These are phyloP conservation scores for Sciurus niger DNA, from an alignment of 2,113 vertebrate species.

Conservation along the genomic window DNA sequence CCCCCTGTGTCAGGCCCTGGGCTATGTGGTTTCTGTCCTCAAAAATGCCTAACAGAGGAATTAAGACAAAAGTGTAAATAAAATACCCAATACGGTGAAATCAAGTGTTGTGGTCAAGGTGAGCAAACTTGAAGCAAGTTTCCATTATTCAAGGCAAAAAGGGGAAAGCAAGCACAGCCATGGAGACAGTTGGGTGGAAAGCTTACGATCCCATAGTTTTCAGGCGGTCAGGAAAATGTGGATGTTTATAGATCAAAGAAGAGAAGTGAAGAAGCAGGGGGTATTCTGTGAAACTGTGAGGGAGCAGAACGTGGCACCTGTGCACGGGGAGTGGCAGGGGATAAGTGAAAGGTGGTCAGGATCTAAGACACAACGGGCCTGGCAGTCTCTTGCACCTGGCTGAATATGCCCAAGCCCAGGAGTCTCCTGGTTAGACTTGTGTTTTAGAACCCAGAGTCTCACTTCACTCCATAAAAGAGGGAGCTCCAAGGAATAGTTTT, in stretches of 20 bases:
- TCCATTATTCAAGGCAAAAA: background rate
- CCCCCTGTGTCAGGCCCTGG: rapidly evolving
- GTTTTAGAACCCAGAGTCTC: too few relatives aligned
- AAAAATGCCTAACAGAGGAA: background rate
- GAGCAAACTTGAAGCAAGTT: rapidly evolving
- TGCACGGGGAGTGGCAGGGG: rapidly evolving
- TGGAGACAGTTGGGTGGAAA: rapidly evolving
- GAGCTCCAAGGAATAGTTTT: background rate
- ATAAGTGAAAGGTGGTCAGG: background rate
- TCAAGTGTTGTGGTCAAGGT: rapidly evolving
- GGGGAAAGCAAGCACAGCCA: too few relatives aligned
- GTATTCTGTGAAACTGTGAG: too few relatives aligned
- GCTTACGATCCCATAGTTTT: background rate
- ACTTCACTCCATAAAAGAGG: background rate
- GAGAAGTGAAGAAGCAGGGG: rapidly evolving
- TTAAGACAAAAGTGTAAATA: background rate
- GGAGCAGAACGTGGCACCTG: background rate
- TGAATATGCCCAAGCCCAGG: background rate
- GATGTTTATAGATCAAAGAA: background rate
- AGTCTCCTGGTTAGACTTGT: background rate
- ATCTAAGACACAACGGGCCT: background rate
- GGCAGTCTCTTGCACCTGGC: rapidly evolving
- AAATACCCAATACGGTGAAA: too few relatives aligned
- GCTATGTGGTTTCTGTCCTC: background rate
- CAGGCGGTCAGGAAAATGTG: background rate